These are phyloP conservation scores for Agapornis canus DNA, from an alignment of 2,797 vertebrate species.

Conservation along the genomic window DNA sequence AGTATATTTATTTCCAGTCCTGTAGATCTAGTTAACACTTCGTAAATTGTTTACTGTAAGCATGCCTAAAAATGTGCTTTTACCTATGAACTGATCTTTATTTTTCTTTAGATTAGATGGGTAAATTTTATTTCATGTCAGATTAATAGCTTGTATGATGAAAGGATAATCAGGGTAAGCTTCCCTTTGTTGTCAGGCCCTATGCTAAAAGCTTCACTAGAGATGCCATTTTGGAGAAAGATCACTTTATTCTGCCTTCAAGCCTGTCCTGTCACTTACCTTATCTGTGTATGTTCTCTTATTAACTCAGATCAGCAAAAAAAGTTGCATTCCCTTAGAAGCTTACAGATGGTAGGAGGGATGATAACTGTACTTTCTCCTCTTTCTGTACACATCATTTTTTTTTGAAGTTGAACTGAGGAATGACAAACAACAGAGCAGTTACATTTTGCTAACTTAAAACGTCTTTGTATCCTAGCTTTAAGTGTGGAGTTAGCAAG, in stretches of 20 bases:
- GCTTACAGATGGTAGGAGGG: background rate
- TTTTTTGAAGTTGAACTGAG: background rate
- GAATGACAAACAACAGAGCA: background rate
- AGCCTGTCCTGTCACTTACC: background rate
- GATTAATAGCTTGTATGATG: background rate
- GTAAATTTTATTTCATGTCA: background rate
- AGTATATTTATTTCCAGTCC: background rate
- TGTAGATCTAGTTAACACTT: background rate
- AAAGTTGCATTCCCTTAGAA: background rate
- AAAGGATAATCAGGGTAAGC: background rate
- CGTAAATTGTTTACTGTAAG: background rate
- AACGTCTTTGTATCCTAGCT: background rate
- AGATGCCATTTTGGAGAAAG: background rate
- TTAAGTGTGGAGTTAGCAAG: background rate
- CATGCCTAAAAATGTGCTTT: background rate
- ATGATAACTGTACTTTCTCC: background rate
- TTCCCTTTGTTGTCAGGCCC: background rate
- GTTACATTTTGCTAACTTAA: background rate
- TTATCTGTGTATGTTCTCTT: background rate
- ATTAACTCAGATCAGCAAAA: background rate
- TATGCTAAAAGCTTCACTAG: background rate
- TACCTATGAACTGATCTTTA: background rate
- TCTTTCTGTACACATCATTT: background rate
- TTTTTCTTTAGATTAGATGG: background rate
- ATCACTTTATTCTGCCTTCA: background rate